Evolutionary conservation across 2,113 vertebrate genomes (phyloP).

Genomic region (Potamarius usumacintae): DNA sequence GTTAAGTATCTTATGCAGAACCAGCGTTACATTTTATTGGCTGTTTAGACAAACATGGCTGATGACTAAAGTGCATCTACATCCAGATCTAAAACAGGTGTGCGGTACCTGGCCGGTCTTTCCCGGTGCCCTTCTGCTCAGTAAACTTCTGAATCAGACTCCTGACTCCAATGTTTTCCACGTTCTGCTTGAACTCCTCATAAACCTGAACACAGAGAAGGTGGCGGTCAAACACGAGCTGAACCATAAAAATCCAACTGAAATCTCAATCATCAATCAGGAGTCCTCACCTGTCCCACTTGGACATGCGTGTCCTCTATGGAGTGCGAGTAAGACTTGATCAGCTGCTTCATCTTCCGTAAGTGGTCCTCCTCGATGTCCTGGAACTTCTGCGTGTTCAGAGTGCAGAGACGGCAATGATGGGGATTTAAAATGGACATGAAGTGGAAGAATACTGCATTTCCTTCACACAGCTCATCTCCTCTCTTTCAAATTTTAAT

Average conservation of each 20-base stretch:
- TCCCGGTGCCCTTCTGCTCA: slow-evolving; percentile 88
- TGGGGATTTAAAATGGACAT: not conserved
- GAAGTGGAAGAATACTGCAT: not conserved
- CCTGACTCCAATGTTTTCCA: slow-evolving; percentile 89
- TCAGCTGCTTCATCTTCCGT: slow-evolving; percentile 88
- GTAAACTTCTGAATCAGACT: slow-evolving; percentile 86
- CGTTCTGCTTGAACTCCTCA: slow-evolving; percentile 95
- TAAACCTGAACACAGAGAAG: slow-evolving; percentile 77
- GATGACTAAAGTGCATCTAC: not conserved
- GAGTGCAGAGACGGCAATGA: not conserved
- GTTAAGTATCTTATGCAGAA: not conserved
- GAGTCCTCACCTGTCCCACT: slow-evolving; percentile 84
- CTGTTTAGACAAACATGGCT: too few species aligned
- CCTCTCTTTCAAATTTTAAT: too few species aligned
- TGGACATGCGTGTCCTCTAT: slow-evolving; percentile 95
- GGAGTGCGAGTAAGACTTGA: slow-evolving; percentile 88
- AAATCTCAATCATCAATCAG: not conserved
- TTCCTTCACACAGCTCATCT: not conserved
- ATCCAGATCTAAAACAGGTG: not conserved
- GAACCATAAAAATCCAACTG: not conserved
- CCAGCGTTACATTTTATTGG: too few species aligned
- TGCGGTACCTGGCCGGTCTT: slow-evolving; percentile 82
- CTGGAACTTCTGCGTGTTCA: slow-evolving; percentile 82
- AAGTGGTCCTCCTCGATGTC: slow-evolving; percentile 88
- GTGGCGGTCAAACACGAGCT: not conserved